Evolutionary conservation across 2,888 invertebrate species (phyloP).

Genomic region (Hybos culiciformis): DNA sequence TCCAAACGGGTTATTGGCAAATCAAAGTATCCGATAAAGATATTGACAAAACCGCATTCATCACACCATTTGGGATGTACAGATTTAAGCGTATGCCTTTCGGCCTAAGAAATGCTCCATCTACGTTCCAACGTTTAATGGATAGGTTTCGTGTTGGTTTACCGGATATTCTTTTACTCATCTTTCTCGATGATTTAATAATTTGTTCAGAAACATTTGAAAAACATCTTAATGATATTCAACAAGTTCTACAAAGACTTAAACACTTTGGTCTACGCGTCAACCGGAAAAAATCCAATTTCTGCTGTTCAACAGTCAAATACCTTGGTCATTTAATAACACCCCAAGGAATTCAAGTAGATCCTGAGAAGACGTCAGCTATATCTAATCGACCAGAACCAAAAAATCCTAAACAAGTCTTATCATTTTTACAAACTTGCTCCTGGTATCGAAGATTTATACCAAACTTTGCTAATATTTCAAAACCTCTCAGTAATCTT

Average conservation of each 20-base stretch:
- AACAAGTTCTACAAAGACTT: conserved; percentile 17
- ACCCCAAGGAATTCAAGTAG: conserved; percentile 1
- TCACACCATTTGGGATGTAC: conserved; percentile 21
- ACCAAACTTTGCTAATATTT: conserved; percentile 21
- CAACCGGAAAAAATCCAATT: no score
- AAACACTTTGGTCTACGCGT: conserved; percentile 13
- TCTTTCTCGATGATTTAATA: conserved; percentile 20
- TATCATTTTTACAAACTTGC: no score
- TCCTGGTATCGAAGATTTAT: conserved; percentile 20
- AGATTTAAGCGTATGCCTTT: conserved; percentile 23
- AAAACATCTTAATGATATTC: conserved; percentile 17
- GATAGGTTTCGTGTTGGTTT: conserved; percentile 5
- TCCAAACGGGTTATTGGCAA: conserved; percentile 5
- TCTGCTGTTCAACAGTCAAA: conserved; percentile 3
- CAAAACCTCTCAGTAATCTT: conserved; percentile 18
- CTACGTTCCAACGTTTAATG: conserved; percentile 15
- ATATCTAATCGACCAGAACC: conserved; percentile 9
- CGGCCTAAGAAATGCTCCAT: conserved; percentile 21
- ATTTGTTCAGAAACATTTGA: conserved; percentile 16
- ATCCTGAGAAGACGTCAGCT: conserved; percentile 2
- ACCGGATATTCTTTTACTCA: conserved; percentile 8
- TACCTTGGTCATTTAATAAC: conserved; percentile 5
- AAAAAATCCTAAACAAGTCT: no score
- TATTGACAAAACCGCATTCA: conserved; percentile 21
- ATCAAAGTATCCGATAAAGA: conserved; percentile 8